Conservation (phyloP, 2,888 invertebrate species). For the Drosophila mayaguana region DNA sequence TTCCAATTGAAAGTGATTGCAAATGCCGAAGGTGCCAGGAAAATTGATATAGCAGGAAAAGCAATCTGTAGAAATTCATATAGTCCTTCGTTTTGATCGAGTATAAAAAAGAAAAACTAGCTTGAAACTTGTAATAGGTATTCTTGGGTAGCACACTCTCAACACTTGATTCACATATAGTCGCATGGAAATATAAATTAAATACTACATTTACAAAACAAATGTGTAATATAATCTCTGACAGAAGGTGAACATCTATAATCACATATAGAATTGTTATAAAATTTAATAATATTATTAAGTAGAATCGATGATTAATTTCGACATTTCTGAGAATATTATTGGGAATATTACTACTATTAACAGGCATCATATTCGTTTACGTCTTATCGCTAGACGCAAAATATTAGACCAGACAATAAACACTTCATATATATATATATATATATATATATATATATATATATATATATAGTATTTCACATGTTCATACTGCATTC, state of each 20-base stretch:
- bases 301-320: not conserved
- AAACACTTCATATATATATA: conserved; percentile 4
- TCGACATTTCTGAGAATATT: not conserved
- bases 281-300: not conserved
- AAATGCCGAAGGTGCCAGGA: not conserved
- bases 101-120: too few species aligned
- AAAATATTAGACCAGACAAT: conserved; percentile 13
- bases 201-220: not conserved
- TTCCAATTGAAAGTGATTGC: not conserved
- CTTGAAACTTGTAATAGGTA: not conserved
- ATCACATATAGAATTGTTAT: not conserved
- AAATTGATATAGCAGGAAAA: not conserved
- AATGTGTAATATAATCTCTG: not conserved
- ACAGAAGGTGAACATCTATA: not conserved
- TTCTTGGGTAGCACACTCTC: not conserved
- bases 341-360: not conserved
- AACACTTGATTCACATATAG: not conserved
- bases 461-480: too few species aligned
- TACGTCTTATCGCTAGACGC: conserved; percentile 42
- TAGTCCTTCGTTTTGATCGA: too few species aligned
- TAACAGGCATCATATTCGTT: not conserved
- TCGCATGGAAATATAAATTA: not conserved
- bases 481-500: not conserved
- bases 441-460: too few species aligned
- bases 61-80: too few species aligned